Evolutionary conservation across 2,113 vertebrate genomes (phyloP).

Genomic region (Oceanites oceanicus): DNA sequence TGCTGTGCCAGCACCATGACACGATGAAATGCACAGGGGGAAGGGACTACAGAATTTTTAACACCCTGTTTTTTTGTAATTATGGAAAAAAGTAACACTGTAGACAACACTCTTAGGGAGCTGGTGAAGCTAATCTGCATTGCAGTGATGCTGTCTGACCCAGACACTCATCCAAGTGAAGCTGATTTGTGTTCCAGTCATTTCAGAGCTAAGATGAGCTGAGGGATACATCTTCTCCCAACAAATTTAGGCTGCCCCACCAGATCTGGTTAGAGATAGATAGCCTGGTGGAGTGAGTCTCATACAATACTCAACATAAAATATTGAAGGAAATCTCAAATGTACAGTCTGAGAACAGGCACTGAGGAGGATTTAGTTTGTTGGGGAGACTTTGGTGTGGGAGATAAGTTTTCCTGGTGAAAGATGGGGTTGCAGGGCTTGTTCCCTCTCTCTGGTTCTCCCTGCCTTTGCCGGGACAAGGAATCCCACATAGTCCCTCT

Average conservation of each 20-base stretch:
- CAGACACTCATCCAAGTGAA: neutral
- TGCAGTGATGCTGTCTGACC: neutral
- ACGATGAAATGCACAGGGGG: neutral
- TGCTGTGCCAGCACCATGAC: rapidly evolving
- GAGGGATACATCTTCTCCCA: neutral
- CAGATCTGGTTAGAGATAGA: neutral
- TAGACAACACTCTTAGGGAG: neutral
- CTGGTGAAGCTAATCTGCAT: neutral
- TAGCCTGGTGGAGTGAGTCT: neutral
- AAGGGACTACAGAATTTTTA: neutral
- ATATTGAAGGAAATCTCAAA: neutral
- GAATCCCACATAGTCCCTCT: neutral
- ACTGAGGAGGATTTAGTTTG: neutral
- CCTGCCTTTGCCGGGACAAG: neutral
- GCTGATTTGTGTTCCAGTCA: neutral
- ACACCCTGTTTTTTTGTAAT: neutral
- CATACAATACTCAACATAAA: rapidly evolving
- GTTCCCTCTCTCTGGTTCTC: neutral
- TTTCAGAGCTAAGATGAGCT: neutral
- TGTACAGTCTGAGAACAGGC: neutral
- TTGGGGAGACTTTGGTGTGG: neutral
- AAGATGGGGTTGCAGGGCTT: neutral
- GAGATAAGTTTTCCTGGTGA: neutral
- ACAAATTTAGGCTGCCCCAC: neutral
- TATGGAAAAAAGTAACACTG: neutral